Evolutionary conservation across 2,797 vertebrate species (phyloP).

Genomic region (Gallinago solitaria): DNA sequence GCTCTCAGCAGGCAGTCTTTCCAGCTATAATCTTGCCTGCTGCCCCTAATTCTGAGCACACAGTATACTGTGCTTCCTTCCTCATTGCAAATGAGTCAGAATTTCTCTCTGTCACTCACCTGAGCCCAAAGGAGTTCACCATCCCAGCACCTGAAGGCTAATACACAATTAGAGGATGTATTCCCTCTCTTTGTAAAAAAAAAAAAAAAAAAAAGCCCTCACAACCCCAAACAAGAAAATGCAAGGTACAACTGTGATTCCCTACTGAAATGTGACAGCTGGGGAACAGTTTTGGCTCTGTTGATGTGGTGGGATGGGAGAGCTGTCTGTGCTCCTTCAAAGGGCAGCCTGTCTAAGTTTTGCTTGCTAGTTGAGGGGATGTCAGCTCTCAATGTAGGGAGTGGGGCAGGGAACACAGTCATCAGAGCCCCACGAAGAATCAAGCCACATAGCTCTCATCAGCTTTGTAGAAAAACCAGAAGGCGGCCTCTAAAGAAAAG

Average conservation of each 20-base stretch:
- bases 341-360: neutral
- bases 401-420: neutral
- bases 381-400: neutral
- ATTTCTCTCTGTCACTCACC: slow-evolving; percentile 17
- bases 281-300: neutral
- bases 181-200: neutral
- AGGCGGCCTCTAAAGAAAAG: neutral
- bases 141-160: neutral
- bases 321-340: neutral
- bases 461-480: neutral
- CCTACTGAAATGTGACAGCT: neutral
- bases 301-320: neutral
- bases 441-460: neutral
- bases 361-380: neutral
- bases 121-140: neutral
- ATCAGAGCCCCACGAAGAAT: neutral
- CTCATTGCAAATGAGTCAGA: slow-evolving; percentile 24
- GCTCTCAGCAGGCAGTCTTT: slow-evolving; percentile 42
- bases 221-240: neutral
- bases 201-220: fast-evolving
- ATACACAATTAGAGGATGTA: neutral
- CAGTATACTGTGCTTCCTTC: neutral
- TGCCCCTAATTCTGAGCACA: slow-evolving; percentile 33
- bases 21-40: slow-evolving; percentile 21
- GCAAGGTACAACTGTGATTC: neutral